phyloP scores from a whole-genome alignment of 2,113 vertebrate genomes.

The Lipophrys pholis region DNA sequence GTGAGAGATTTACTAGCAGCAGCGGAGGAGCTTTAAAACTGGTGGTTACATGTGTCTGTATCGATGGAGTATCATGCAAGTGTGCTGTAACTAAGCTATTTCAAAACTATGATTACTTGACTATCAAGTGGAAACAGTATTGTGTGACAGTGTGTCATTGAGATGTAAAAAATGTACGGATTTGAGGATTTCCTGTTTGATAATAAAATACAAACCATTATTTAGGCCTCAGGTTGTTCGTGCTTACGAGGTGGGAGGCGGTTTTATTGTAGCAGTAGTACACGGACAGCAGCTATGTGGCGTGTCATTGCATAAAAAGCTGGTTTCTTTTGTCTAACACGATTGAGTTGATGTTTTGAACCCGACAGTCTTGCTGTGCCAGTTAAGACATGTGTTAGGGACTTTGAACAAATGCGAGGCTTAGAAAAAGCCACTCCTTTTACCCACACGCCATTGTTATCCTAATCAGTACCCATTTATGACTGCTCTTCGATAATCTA shows the following conservation, averaged over 20 bases:
- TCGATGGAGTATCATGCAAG: slow-evolving; percentile 29
- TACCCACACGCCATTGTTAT: slow-evolving; percentile 1
- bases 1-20: neutral
- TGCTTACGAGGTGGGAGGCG: neutral
- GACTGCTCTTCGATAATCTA: neutral
- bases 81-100: slow-evolving; percentile 20
- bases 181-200: slow-evolving; percentile 40
- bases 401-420: slow-evolving; percentile 31
- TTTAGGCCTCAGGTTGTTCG: no score
- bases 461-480: neutral
- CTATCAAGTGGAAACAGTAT: slow-evolving; percentile 51
- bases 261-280: neutral
- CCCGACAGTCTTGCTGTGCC: neutral
- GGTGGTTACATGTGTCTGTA: neutral
- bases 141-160: slow-evolving; percentile 19
- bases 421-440: slow-evolving; percentile 19
- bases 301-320: neutral
- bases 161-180: slow-evolving; percentile 32
- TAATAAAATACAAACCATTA: slow-evolving; percentile 56
- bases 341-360: neutral
- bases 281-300: neutral
- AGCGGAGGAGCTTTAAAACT: neutral
- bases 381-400: slow-evolving; percentile 4
- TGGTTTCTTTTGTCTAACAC: neutral
- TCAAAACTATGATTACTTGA: slow-evolving; percentile 5